These are phyloP conservation scores for Scalopus aquaticus DNA, from an alignment of 2,113 vertebrate species.

Conservation along the genomic window DNA sequence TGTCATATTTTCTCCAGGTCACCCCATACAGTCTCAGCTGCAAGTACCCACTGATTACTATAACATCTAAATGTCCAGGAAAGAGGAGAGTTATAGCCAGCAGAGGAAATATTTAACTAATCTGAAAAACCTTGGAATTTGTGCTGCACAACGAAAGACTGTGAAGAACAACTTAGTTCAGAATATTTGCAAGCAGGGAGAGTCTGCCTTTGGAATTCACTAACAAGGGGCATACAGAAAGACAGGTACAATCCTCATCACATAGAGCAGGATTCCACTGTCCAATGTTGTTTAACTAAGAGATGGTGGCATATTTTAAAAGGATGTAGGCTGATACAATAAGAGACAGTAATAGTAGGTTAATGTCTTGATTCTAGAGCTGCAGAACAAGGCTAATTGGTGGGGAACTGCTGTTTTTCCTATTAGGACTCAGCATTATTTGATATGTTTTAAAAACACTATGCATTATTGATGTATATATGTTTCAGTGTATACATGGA, in stretches of 20 bases:
- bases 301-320: background rate
- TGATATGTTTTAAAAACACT: background rate
- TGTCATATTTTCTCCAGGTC: background rate
- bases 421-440: background rate
- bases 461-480: background rate
- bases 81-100: background rate
- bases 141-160: background rate
- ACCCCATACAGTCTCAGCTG: background rate
- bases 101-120: background rate
- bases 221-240: background rate
- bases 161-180: background rate
- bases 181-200: background rate
- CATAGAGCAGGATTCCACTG: background rate
- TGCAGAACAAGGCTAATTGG: accelerated
- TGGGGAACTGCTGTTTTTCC: background rate
- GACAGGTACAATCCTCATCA: background rate
- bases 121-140: background rate
- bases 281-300: background rate
- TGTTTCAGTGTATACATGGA: background rate
- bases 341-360: background rate
- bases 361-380: background rate
- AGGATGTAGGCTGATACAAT: background rate
- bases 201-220: background rate
- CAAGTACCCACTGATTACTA: background rate
- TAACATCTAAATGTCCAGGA: background rate